A percentile compares a stretch with the other conserved stretches of the same genome.
These are phyloP conservation scores for Lepidochitona cinerea DNA, from an alignment of 2,888 invertebrate species.

Conservation along the genomic window DNA sequence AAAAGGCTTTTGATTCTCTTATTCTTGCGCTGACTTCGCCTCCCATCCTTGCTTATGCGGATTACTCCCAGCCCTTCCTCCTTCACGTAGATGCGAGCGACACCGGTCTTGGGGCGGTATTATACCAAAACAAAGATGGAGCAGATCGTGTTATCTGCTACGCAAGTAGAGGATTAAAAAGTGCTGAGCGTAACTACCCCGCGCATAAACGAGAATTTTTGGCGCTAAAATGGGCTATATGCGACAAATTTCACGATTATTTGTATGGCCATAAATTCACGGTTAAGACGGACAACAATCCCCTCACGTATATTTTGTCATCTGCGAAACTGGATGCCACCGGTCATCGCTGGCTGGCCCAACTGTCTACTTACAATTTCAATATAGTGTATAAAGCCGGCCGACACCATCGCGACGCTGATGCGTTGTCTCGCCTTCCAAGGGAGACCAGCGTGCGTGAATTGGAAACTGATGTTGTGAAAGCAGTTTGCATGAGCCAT, in stretches of 20 bases:
- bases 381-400: neutral
- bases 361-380: neutral
- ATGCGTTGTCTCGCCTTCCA: neutral
- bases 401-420: neutral
- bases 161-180: conserved; percentile 26
- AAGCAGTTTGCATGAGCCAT: neutral
- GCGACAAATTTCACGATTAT: conserved; percentile 27
- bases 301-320: conserved; percentile 12
- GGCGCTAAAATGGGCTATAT: no score
- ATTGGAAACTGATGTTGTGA: neutral
- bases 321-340: neutral
- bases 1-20: neutral
- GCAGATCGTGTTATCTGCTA: conserved; percentile 30
- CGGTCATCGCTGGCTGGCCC: neutral
- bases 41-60: neutral
- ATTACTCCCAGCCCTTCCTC: neutral
- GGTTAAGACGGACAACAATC: no score
- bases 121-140: conserved; percentile 30
- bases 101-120: conserved; percentile 28
- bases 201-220: conserved; percentile 26
- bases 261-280: conserved; percentile 19
- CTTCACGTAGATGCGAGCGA: conserved; percentile 1
- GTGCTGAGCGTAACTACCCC: conserved; percentile 29
- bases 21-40: neutral
- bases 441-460: neutral